Base-by-base conservation (phyloP, 2,797 vertebrate species). In the Prunella strophiata region DNA sequence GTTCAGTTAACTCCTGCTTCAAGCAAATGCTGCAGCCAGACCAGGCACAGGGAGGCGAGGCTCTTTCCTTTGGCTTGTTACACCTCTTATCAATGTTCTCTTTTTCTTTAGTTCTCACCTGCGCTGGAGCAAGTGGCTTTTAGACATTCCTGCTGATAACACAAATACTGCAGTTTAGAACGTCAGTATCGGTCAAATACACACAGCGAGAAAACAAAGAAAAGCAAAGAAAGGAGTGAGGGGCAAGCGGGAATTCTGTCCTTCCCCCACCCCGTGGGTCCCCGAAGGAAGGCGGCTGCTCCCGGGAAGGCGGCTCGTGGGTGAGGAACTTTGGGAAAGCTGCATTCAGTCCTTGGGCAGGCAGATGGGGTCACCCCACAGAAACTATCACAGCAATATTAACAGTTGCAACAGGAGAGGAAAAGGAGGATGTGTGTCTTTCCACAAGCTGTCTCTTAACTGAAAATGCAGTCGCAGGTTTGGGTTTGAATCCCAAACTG, bases 221-320 rank as follows among this genome's bases (percentile, higher is more conserved):
- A 38, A 57, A 42, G 40, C 5, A 58, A 65, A 71, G 26, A 9
- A 10, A 17, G 16, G 16, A 30, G 17, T 6, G 38, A 85, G 57
- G 45, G 51, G 21, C 26, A 36, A 52, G 52, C 0, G 1, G 55
- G n/a, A 81, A 62, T 47, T 26, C 27, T 45, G 40, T 47, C 30
- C 26, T 29, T 72, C 6, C 26, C 18, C 9, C 16, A 13, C 1
- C 3, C 20, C 1, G 8, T 0, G 0, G 22, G 10, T 20, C 9
- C 18, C 4, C 2, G 16, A 23, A 47, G 23, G 54, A 85, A 68
- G 8, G 25, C 22, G 36, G 10, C 36, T 36, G 36, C 36, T 36
- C 36, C 36, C 36, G 36, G 36, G 36, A 36, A 36, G 36, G 36
- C 1, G 1, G n/a, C 36, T 58, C 12, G 1, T 4, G 5, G 15